Base-by-base conservation (phyloP, 1,140 invertebrate species). In the Tetragonula clypearis region DNA sequence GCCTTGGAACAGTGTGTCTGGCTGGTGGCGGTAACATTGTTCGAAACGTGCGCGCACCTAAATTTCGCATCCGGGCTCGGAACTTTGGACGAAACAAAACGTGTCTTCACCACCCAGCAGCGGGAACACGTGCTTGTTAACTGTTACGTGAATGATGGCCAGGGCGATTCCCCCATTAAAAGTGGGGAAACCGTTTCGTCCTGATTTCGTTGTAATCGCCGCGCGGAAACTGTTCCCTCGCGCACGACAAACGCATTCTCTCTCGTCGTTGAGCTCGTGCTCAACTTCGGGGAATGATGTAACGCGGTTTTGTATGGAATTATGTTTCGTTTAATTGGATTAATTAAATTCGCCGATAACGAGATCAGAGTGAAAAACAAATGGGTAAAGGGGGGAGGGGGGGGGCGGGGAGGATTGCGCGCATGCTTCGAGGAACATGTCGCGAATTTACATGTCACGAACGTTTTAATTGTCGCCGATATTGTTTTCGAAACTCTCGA, bases 81-180 rank as follows among this genome's bases (percentile, higher is more conserved):
- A 85, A 88, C 86, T 79, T 84, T 78, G 71, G 71, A 30, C 26
- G 56, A 55, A 76, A 81, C 82, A 85, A 88, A 88, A 85, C 77
- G 68, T 68, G 79, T 79, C 79, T 49, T 78, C 78, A 74, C 86
- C 55, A 78, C 72, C 82, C 82, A 41, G 26, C 2, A 19, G 23
- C 78, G 77, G 41, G 60, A 78, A 75, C 86, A 79, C 82, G 87
- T 73, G 87, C 84, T 89, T 81, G 87, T 89, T 89, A 88, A 85
- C 88, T 66, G 83, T 86, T 86, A 74, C 87, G 80, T 79, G 78
- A 88, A 89, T 81, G 87, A 89, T 86, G 88, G 81, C 83, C 75
- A 71, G 60, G 5, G 23, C 56, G n/a, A 21, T 72, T 41, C 49
- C 68, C 77, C 68, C 77, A 79, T 84, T 89, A 87, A 89, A 89